A percentile compares a stretch with the other conserved stretches of the same genome.
phyloP scores from a whole-genome alignment of 1,140 invertebrate genomes.

The Tyrophagus putrescentiae region DNA sequence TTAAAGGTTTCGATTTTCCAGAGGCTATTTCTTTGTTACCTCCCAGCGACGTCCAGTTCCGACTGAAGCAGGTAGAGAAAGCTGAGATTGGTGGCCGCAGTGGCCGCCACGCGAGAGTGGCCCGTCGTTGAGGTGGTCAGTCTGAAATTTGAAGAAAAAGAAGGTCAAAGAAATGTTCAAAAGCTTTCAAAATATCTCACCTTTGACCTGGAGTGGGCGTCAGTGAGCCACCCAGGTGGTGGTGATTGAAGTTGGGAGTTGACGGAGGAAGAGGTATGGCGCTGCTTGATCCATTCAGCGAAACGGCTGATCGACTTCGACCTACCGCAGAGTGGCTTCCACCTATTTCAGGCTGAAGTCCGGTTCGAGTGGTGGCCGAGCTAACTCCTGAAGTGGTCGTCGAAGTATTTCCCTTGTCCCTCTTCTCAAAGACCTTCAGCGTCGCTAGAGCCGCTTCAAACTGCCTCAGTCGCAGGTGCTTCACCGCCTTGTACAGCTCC shows the following conservation, averaged over 20 bases:
- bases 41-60: slow-evolving; percentile 64
- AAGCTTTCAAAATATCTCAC: too few species aligned
- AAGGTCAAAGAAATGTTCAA: too few species aligned
- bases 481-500: slow-evolving; percentile 83
- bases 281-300: too few species aligned
- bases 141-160: too few species aligned
- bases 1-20: too few species aligned
- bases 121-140: slow-evolving; percentile 34
- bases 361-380: too few species aligned
- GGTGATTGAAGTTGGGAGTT: too few species aligned
- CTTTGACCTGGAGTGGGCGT: neutral
- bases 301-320: too few species aligned
- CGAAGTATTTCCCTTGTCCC: slow-evolving; percentile 40
- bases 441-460: slow-evolving; percentile 61
- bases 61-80: slow-evolving; percentile 74
- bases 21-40: too few species aligned
- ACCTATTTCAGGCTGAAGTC: too few species aligned
- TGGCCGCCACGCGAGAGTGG: slow-evolving; percentile 51
- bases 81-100: slow-evolving; percentile 73
- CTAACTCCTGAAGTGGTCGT: too few species aligned
- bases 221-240: neutral
- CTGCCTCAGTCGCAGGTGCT: slow-evolving; percentile 69
- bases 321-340: too few species aligned
- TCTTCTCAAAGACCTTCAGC: slow-evolving; percentile 73
- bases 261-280: neutral